Evolutionary conservation across 2,888 invertebrate species (phyloP), one percentile per base, ranked within the genome.

Genomic region (Ormyrus thymus): DNA sequence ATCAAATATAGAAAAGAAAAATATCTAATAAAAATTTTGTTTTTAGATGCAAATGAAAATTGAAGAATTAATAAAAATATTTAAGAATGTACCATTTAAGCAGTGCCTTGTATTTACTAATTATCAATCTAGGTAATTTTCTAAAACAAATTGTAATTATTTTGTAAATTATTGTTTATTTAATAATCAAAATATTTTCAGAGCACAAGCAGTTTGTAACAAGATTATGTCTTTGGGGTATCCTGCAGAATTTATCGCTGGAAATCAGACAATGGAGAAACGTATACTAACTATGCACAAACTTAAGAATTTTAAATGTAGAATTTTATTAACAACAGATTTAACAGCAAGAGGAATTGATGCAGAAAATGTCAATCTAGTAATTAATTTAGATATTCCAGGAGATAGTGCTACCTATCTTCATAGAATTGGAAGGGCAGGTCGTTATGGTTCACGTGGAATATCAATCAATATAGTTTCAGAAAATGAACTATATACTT

Each of bases 351-450:
- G 99, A 83, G 99, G 99, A 10, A 96, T 99, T 82, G 99, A 99
- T 92, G 96, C 96, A 1, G 95, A 96, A 83, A 95, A 97, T 90
- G 95, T 98, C 9, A 97, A 99, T 91, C 90, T 99, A 79, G 96
- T 99, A 0, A 93, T 99, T 8, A 98, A 99, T 90, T 93, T 98
- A 86, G 98, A 98, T 88, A 91, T 96, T 50, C 97, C 99, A 0
- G 87, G 87, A 81, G 95, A 96, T 86, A 92, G 93, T 83, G 94
- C 95, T 82, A 97, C 96, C 15, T 98, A 98, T 91, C 92, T 98
- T 81, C 99, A 99, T 91, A 92, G 99, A 86, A 97, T 98, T 88
- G 99, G 99, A 0, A 93, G 99, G 85, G 97, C 98, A 61, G 99
- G 99, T 0, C 92, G 99, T 81, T 99, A 95, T 92, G 99, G 98